Percentiles rank a stretch among this genome's conserved stretches.
phyloP scores from a whole-genome alignment of 2,888 invertebrate species.

The Furcula furcula region DNA sequence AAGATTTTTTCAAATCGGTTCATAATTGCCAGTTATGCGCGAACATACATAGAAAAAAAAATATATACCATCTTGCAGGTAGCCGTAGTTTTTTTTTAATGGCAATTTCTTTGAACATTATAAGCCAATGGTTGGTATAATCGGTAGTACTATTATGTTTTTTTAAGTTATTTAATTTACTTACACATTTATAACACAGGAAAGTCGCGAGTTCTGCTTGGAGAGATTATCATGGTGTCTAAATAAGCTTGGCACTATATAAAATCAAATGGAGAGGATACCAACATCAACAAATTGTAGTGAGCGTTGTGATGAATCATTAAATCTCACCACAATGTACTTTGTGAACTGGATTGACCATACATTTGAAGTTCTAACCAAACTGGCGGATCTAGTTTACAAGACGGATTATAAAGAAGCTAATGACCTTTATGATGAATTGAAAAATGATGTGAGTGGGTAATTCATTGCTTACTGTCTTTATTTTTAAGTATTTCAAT shows the following conservation, averaged over 20 bases:
- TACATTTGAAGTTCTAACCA: constrained; percentile 63
- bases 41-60: too few species aligned
- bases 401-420: constrained; percentile 51
- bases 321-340: constrained; percentile 57
- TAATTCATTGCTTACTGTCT: too few species aligned
- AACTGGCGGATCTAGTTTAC: constrained; percentile 53
- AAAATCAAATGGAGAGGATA: constrained; percentile 37
- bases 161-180: too few species aligned
- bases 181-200: constrained; percentile 46
- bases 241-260: constrained; percentile 37
- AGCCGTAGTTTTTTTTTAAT: constrained; percentile 2
- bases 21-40: too few species aligned
- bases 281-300: constrained; percentile 11
- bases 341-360: constrained; percentile 78
- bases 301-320: constrained; percentile 39
- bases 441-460: constrained; percentile 57
- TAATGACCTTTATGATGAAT: constrained; percentile 36
- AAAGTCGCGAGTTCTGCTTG: constrained; percentile 57
- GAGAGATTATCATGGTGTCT: constrained; percentile 69
- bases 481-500: too few species aligned
- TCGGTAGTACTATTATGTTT: too few species aligned
- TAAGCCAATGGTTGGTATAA: too few species aligned
- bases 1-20: too few species aligned
- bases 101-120: neutral
- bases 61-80: constrained; percentile 55